A percentile compares a stretch with the other conserved stretches of the same genome.
These are phyloP conservation scores for Rosalia funebris DNA, from an alignment of 2,888 invertebrate species.

Conservation along the genomic window DNA sequence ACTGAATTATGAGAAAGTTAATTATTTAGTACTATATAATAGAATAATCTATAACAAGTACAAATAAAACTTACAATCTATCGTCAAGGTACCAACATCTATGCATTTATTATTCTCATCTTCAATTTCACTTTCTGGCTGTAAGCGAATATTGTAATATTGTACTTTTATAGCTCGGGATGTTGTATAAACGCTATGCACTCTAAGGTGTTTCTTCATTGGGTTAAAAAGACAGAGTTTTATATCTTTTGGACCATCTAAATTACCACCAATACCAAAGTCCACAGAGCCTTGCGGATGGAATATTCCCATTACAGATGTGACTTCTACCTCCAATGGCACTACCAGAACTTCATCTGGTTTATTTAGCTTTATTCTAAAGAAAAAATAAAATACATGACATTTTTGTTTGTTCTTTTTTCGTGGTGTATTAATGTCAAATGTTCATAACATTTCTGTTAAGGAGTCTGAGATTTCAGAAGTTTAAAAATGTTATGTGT, in stretches of 20 bases:
- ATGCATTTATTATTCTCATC: slow-evolving; percentile 56
- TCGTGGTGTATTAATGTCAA: neutral
- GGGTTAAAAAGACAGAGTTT: slow-evolving; percentile 75
- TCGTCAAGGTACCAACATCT: slow-evolving; percentile 74
- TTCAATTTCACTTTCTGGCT: slow-evolving; percentile 71
- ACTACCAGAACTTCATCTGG: slow-evolving; percentile 78
- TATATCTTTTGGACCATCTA: slow-evolving; percentile 71
- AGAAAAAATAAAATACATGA: slow-evolving; percentile 32
- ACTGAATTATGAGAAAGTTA: neutral
- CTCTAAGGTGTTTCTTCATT: slow-evolving; percentile 73
- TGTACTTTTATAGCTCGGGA: slow-evolving; percentile 75
- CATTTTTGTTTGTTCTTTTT: neutral
- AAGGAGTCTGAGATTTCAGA: neutral
- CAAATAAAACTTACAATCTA: slow-evolving; percentile 76
- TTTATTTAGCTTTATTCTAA: slow-evolving; percentile 76
- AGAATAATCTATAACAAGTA: neutral
- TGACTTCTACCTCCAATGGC: slow-evolving; percentile 86
- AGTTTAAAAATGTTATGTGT: neutral
- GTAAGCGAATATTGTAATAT: slow-evolving; percentile 73
- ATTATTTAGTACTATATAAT: no score
- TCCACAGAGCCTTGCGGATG: slow-evolving; percentile 81
- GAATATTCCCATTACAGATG: slow-evolving; percentile 76
- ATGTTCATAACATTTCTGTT: no score
- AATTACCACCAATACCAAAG: slow-evolving; percentile 82
- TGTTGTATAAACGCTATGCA: slow-evolving; percentile 71